Conservation (phyloP, 2,888 invertebrate species). For the Hermodice carunculata region DNA sequence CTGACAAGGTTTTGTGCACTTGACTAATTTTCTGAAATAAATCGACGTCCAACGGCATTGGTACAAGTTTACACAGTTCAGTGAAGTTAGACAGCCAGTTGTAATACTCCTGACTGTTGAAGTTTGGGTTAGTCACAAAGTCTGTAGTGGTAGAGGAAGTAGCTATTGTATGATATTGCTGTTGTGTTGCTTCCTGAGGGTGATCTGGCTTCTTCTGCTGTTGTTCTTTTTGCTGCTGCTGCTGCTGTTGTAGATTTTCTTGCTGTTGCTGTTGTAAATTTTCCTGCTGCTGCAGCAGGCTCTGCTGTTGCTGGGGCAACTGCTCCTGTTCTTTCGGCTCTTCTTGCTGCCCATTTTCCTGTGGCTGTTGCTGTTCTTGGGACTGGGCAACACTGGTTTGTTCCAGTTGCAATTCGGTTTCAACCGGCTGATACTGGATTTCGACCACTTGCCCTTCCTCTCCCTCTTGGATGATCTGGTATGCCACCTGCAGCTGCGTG, state of each 20-base stretch:
- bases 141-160: constrained; percentile 29
- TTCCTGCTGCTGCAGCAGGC: not conserved
- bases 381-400: not conserved
- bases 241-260: too few relatives aligned
- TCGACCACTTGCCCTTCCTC: constrained; percentile 31
- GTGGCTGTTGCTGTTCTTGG: not conserved
- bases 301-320: not conserved
- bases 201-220: not conserved
- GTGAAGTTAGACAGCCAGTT: constrained; percentile 65
- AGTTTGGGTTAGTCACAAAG: constrained; percentile 60
- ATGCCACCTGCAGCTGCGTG: constrained; percentile 15
- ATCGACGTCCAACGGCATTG: constrained; percentile 58
- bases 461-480: constrained; percentile 31
- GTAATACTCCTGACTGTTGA: constrained; percentile 63
- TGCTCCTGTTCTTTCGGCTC: too few relatives aligned
- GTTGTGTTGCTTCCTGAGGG: not conserved
- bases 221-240: not conserved
- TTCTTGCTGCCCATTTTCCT: not conserved
- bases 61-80: constrained; percentile 56
- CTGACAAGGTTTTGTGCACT: constrained; percentile 63
- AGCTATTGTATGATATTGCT: not conserved
- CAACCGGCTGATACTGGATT: constrained; percentile 22
- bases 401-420: not conserved
- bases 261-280: not conserved
- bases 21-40: constrained; percentile 64